phyloP scores from a whole-genome alignment of 2,888 invertebrate genomes.

The Drosophila flavopinicola region DNA sequence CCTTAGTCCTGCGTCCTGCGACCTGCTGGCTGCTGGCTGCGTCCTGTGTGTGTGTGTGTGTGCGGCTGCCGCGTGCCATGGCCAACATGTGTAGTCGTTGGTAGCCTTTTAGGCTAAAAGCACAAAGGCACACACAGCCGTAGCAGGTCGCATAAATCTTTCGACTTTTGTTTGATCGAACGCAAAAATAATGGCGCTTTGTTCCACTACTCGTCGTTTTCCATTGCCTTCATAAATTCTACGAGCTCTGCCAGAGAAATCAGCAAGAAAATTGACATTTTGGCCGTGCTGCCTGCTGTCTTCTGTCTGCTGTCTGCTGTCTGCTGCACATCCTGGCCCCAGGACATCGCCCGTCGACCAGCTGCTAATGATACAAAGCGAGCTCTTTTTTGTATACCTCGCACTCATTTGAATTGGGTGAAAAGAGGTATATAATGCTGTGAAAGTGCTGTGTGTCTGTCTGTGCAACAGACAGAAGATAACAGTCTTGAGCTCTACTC shows the following conservation, averaged over 20 bases:
- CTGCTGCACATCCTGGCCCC: constrained; percentile 4
- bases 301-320: too few species aligned
- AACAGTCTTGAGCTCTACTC: too few species aligned
- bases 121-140: constrained; percentile 18
- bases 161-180: constrained; percentile 78
- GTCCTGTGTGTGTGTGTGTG: constrained; percentile 18
- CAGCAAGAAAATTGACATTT: constrained; percentile 69
- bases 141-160: constrained; percentile 67
- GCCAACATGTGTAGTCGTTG: constrained; percentile 63
- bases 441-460: too few species aligned
- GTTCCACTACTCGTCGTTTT: constrained; percentile 38
- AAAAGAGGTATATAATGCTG: neutral
- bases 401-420: neutral
- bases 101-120: constrained; percentile 65
- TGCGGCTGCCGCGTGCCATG: constrained; percentile 21
- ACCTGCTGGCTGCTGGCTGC: constrained; percentile 9
- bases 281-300: constrained; percentile 20
- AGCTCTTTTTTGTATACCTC: neutral
- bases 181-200: constrained; percentile 74
- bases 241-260: constrained; percentile 46
- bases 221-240: constrained; percentile 64
- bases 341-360: constrained; percentile 6
- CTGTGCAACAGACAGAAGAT: too few species aligned
- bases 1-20: constrained; percentile 33
- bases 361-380: constrained; percentile 63